Evolutionary conservation across 2,888 invertebrate species (phyloP), one percentile per base, ranked within the genome.

Genomic region (Drosophila macrospina): DNA sequence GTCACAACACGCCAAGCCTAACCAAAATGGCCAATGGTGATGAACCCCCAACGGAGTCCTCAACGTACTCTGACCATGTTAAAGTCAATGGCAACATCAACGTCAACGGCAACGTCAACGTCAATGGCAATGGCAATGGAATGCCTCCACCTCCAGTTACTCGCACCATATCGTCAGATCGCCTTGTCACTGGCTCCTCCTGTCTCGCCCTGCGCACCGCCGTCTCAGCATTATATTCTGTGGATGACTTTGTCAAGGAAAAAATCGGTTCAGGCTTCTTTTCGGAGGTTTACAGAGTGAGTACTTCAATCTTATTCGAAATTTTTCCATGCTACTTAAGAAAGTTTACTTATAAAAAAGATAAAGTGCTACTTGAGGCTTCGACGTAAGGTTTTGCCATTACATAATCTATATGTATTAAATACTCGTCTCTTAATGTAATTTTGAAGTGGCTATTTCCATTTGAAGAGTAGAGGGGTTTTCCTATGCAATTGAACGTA

Each of bases 201-300:
- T 98, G 97, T 92, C 96, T 96, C 86, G 98, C 98, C 41, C 93
- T 98, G 55, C 95, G 96, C 90, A 97, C 97, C 86, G 98, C 98
- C 48, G 98, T 98, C 60, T 96, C 98, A 50, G 96, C 97, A 42
- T 94, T 99, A 56, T 97, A 98, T 91, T 95, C 98, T 44, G 95
- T 98, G 80, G 98, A 98, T 93, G 98, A 99, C 93, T 98, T 99
- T 93, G 94, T 95, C 80, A 95, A 96, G 91, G 98, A 98, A 93
- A 97, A 97, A 93, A 97, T 99, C 89, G 99, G 98, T 48, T 94
- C 96, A 52, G 99, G 99, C 74, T 99, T 99, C 93, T 99, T 98
- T 93, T 98, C 98, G 4, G 98, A 98, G 93, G 98, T 99, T 72
- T 98, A 97, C 93, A 98, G 98, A 96, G 99, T 98, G 93, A 94